Evolutionary conservation across 2,888 invertebrate species (phyloP), one percentile per base, ranked within the genome.

Genomic region (Liodrosophila aerea): DNA sequence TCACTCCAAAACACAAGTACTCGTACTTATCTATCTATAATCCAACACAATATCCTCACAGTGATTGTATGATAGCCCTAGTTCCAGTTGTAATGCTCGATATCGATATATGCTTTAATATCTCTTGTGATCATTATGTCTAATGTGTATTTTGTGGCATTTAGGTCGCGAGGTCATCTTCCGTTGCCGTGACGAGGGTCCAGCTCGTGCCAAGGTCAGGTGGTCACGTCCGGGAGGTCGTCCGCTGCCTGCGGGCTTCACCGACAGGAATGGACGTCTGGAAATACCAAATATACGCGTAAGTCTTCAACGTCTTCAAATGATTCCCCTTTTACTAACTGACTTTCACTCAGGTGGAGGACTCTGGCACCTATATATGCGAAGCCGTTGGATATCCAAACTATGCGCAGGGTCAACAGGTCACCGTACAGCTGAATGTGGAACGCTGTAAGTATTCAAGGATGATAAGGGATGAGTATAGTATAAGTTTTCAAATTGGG

Each of bases 121-220:
- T n/a, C 2, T 5, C 1, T 7, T 7, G 11, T 37, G 13, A 13
- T 18, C 0, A 16, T 1, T n/a, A 13, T 4, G 4, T 0, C 22
- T 76, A 57, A 76, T 15, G 1, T 15, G 1, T n/a, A 2, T 29
- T 30, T 7, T 43, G 43, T 40, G 52, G 12, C n/a, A 29, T 9
- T 7, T 39, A 97, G 98, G 96, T 89, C 94, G 95, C 36, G 97
- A 97, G 90, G 97, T 97, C 33, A 96, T 97, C 30, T 96, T 98
- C 92, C 95, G 95, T 90, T 98, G 98, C 87, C 94, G 97, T 70
- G 97, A 97, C 85, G 96, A 96, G 90, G 96, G 98, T n/a, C 92
- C 92, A 0, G 88, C 92, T 0, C 92, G 97, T 51, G 94, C 95
- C 2, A 92, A 92, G 46, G 96, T 97, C 4, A 92, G 92, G 30